phyloP scores from a whole-genome alignment of 1,140 invertebrate genomes.

The Brachionus koreanus region DNA sequence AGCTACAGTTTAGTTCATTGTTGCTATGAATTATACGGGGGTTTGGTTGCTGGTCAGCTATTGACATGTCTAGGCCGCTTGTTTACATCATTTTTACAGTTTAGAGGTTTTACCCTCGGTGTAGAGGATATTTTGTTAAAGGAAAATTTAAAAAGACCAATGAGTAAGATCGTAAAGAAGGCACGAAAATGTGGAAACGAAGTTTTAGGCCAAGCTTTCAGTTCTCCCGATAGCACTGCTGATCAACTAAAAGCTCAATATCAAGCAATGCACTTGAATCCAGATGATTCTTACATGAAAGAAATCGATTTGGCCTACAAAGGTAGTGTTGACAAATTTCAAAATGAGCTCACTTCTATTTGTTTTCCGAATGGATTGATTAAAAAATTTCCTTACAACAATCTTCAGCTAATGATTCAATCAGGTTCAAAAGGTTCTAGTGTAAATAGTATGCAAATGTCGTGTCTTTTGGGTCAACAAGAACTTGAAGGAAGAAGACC shows the following conservation, averaged over 20 bases:
- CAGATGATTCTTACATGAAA: conserved; percentile 72
- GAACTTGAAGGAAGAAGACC: conserved; percentile 95
- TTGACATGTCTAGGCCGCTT: conserved; percentile 84
- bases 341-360: conserved; percentile 81
- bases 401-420: conserved; percentile 93
- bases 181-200: conserved; percentile 63
- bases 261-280: conserved; percentile 66
- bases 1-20: conserved; percentile 86
- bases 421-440: conserved; percentile 95
- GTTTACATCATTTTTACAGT: conserved; percentile 83
- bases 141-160: conserved; percentile 61
- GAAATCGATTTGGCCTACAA: conserved; percentile 83
- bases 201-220: conserved; percentile 65
- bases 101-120: conserved; percentile 86
- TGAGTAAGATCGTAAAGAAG: conserved; percentile 65
- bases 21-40: conserved; percentile 90
- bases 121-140: conserved; percentile 73
- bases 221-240: conserved; percentile 63
- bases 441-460: conserved; percentile 92
- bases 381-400: conserved; percentile 84
- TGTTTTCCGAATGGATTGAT: conserved; percentile 76
- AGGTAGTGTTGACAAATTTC: conserved; percentile 71
- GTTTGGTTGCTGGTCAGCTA: conserved; percentile 71
- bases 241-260: conserved; percentile 61
- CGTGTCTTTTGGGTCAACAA: conserved; percentile 91